Percentiles rank a stretch among this genome's conserved stretches.
Conservation (phyloP, 2,888 invertebrate genomes). For the Drosophila fungiperda region DNA sequence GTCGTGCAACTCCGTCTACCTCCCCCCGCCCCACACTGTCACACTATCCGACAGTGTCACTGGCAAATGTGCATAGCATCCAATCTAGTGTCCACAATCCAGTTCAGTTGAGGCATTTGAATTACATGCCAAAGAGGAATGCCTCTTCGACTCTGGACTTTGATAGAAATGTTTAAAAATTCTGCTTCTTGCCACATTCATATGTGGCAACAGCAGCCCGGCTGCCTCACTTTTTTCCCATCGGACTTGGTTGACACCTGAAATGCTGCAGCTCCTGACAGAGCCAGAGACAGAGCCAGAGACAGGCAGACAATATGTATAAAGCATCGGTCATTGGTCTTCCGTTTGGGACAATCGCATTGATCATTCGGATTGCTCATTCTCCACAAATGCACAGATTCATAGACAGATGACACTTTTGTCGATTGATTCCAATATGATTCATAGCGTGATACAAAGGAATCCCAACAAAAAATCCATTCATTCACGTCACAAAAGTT, state of each 20-base stretch:
- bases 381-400: conserved; percentile 2
- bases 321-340: conserved; percentile 24
- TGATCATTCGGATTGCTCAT: conserved; percentile 12
- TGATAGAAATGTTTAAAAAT: conserved; percentile 72
- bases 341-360: conserved; percentile 20
- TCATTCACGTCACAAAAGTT: conserved; percentile 10
- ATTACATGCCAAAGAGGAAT: conserved; percentile 34
- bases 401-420: conserved; percentile 4
- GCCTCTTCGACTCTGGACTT: conserved; percentile 32
- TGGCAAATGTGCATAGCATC: background rate
- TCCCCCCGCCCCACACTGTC: background rate
- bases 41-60: background rate
- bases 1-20: background rate
- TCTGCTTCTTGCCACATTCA: conserved; percentile 20
- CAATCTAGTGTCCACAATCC: conserved; percentile 4
- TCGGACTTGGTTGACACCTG: conserved; percentile 44
- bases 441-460: conserved; percentile 2
- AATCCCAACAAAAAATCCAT: conserved; percentile 5
- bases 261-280: conserved; percentile 47
- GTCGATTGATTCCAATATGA: conserved; percentile 13
- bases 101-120: conserved; percentile 43
- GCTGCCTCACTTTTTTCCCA: background rate
- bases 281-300: background rate
- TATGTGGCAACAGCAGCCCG: background rate
- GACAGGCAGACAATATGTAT: conserved; percentile 9